Evolutionary conservation across 2,888 invertebrate genomes (phyloP).

Genomic region (Mimumesa dahlbomi): DNA sequence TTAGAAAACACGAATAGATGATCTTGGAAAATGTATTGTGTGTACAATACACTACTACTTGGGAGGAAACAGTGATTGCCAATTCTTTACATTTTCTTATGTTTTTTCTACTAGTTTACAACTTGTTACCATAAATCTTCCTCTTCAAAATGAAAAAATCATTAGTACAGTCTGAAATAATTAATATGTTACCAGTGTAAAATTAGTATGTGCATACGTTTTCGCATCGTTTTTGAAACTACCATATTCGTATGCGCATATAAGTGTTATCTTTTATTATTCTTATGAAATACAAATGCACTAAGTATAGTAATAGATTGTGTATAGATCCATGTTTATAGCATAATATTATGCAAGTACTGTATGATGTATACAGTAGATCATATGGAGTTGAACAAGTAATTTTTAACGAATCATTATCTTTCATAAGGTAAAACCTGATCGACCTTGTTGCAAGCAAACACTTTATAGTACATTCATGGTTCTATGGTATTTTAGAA

Average conservation of each 20-base stretch:
- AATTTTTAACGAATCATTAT: not conserved
- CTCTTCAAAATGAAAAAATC: no score
- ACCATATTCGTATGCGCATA: constrained; percentile 14
- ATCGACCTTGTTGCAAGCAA: not conserved
- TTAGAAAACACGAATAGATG: constrained; percentile 1
- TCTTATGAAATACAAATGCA: constrained; percentile 1
- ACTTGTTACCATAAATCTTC: constrained; percentile 26
- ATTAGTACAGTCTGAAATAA: no score
- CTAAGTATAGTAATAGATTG: constrained; percentile 12
- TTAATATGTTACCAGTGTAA: constrained; percentile 26
- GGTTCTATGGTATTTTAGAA: constrained; percentile 20
- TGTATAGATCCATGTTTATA: constrained; percentile 4
- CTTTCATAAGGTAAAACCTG: constrained; percentile 1
- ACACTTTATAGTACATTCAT: constrained; percentile 23
- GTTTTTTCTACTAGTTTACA: constrained; percentile 19
- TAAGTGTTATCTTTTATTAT: constrained; percentile 7
- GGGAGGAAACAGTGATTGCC: constrained; percentile 25
- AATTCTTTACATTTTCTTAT: constrained; percentile 39
- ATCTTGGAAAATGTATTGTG: constrained; percentile 18
- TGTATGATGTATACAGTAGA: constrained; percentile 7
- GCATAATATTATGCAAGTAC: not conserved
- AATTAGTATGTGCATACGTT: constrained; percentile 13
- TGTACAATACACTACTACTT: constrained; percentile 10
- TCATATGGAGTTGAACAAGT: constrained; percentile 10
- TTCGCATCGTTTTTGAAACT: constrained; percentile 28